Evolutionary conservation across 2,888 invertebrate genomes (phyloP).

Genomic region (Trimorus sp.): DNA sequence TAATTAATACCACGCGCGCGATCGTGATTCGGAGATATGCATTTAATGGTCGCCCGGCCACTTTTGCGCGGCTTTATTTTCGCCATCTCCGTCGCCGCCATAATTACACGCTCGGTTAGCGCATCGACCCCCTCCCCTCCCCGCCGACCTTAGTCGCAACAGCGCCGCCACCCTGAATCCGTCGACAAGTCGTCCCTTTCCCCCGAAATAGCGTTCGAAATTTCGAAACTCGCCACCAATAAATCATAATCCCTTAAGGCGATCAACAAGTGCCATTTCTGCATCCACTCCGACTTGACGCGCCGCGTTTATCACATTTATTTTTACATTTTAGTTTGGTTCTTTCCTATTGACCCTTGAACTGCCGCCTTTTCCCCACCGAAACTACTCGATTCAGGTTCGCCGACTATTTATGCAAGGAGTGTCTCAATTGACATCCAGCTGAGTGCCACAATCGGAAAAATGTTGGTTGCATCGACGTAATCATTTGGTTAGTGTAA

Average conservation of each 20-base stretch:
- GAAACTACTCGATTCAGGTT: not conserved
- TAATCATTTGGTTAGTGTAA: too few species aligned
- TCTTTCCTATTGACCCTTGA: not conserved
- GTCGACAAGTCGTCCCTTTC: not conserved
- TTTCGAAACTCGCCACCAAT: slow-evolving; percentile 54
- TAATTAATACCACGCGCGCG: slow-evolving; percentile 48
- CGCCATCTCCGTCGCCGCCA: slow-evolving; percentile 35
- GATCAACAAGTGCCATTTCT: slow-evolving; percentile 53
- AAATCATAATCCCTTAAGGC: slow-evolving; percentile 58
- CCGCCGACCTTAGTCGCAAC: too few species aligned
- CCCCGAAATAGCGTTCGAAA: slow-evolving; percentile 44
- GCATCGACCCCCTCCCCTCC: slow-evolving; percentile 1
- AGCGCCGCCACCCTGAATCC: too few species aligned
- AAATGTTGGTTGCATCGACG: too few species aligned
- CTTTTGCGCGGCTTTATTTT: slow-evolving; percentile 43
- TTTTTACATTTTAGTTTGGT: slow-evolving; percentile 3
- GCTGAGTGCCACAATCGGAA: too few species aligned
- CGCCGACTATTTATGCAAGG: not conserved
- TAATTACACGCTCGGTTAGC: slow-evolving; percentile 57
- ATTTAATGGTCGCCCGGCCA: slow-evolving; percentile 38
- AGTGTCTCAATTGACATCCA: too few species aligned
- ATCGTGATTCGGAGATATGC: slow-evolving; percentile 53
- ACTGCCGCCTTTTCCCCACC: not conserved
- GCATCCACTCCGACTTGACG: slow-evolving; percentile 31
- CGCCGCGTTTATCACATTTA: slow-evolving; percentile 8